phyloP scores from a whole-genome alignment of 2,797 vertebrate genomes.

The Danio albolineatus region DNA sequence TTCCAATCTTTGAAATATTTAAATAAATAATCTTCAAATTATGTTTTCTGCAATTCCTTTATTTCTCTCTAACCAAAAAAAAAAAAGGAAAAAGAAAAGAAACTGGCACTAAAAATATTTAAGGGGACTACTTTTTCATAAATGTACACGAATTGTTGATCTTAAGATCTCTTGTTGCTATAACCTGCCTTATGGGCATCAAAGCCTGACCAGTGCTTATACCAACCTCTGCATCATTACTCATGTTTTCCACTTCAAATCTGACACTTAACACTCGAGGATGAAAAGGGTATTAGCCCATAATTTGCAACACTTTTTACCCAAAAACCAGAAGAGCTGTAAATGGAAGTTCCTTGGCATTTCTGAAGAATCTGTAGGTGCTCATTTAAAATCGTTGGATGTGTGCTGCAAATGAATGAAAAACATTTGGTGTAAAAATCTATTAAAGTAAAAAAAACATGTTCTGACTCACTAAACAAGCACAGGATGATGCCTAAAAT shows the following conservation, averaged over 20 bases:
- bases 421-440: neutral
- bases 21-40: too few species aligned
- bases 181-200: neutral
- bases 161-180: neutral
- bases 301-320: neutral
- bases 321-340: neutral
- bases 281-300: slow-evolving; percentile 3
- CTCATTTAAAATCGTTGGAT: neutral
- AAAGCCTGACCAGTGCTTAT: neutral
- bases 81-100: too few species aligned
- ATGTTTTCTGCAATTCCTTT: too few species aligned
- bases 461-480: neutral
- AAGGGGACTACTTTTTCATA: neutral
- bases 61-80: too few species aligned
- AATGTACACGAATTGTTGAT: neutral
- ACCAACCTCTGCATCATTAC: slow-evolving; percentile 3
- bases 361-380: neutral
- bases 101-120: too few species aligned
- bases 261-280: neutral
- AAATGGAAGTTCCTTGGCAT: slow-evolving; percentile 3
- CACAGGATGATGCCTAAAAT: neutral
- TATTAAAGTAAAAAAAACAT: neutral
- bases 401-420: neutral
- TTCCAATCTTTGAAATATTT: too few species aligned
- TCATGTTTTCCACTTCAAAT: slow-evolving; percentile 2